Base-by-base conservation (phyloP, 2,113 vertebrate species). In the Alosa alosa region DNA sequence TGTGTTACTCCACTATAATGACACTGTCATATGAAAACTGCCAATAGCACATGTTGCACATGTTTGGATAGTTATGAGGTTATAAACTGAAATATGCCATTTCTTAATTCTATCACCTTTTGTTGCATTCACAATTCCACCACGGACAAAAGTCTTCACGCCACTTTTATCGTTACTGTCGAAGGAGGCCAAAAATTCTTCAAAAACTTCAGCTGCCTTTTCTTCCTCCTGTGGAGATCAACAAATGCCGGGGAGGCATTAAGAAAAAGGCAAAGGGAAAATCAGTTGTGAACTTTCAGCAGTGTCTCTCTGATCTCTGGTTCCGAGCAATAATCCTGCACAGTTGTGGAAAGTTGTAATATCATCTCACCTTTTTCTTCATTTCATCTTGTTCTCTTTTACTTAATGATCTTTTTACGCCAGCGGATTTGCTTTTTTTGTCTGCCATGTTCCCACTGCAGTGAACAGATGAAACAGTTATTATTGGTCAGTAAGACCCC, bases 121-220 rank as follows among this genome's bases (percentile, higher is more conserved):
- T 86, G 94, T 94, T 81, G 95, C 93, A 82, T 96, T 96, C 46
- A 95, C 96, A 31, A 96, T 95, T 1, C 95, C 96, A 1, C 96
- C 96, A 8, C 93, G 95, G n/a, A 96, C 96, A 90, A 96, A 96
- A 0, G 95, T 96, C 91, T 96, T 96, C 47, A 92, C 93, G 13
- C 86, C 86, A 31, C 92, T 92, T 87, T 95, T 94, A 82, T 95
- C 89, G n/a, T 82, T 95, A 88, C 90, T 86, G 86, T 96, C 96
- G 86, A 96, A 96, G 0, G 96, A 95, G 0, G 95, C 95, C 87
- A 96, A 83, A 86, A 96, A 96, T 86, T 96, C 96, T 89, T 96
- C 95, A 91, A 96, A 96, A 64, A 96, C 95, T 83, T 96, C 96
- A 6, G 96, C 96, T 82, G 96, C 95, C 85, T 96, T 96, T 89